phyloP scores from a whole-genome alignment of 64 coral and sea anemone genomes.

The Catalaphyllia jardinei region DNA sequence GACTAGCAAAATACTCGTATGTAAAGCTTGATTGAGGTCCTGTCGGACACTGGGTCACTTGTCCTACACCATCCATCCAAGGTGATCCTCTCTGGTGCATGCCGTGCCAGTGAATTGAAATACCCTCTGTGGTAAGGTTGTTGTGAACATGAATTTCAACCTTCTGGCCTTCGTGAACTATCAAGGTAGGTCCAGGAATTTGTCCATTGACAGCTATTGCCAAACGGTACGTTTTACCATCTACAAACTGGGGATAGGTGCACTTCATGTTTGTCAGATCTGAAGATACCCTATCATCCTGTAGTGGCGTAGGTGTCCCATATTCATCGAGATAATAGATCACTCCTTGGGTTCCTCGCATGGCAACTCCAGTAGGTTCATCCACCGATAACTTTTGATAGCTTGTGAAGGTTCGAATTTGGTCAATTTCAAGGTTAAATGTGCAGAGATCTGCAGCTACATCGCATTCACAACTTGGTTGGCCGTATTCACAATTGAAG shows the following conservation, averaged over 20 bases:
- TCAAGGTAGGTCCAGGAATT: slow-evolving; percentile 78
- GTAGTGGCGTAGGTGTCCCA: not conserved
- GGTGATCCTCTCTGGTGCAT: slow-evolving; percentile 63
- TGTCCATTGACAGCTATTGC: slow-evolving; percentile 64
- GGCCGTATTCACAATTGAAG: slow-evolving; percentile 2
- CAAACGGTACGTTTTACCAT: slow-evolving; percentile 57
- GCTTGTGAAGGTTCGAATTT: slow-evolving; percentile 41
- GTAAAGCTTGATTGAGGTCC: slow-evolving; percentile 43
- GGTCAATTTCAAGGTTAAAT: slow-evolving; percentile 31
- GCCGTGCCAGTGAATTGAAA: slow-evolving; percentile 76
- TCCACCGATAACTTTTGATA: slow-evolving; percentile 17
- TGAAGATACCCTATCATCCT: not conserved
- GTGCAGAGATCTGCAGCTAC: not conserved
- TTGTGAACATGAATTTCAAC: slow-evolving; percentile 49
- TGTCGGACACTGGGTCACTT: slow-evolving; percentile 68
- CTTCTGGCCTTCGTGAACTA: slow-evolving; percentile 38
- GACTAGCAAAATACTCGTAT: slow-evolving; percentile 27
- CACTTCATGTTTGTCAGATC: not conserved
- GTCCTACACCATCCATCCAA: slow-evolving; percentile 71
- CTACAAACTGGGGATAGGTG: slow-evolving; percentile 39
- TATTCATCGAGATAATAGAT: not conserved
- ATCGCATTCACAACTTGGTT: slow-evolving; percentile 8
- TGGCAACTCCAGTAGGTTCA: not conserved
- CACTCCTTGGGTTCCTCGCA: slow-evolving; percentile 28
- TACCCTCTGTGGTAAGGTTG: slow-evolving; percentile 40